A percentile compares a stretch with the other conserved stretches of the same genome.
Evolutionary conservation across 37 sponge, comb jelly and placozoan genomes (phyloP).

Genomic region (Geodia barretti): DNA sequence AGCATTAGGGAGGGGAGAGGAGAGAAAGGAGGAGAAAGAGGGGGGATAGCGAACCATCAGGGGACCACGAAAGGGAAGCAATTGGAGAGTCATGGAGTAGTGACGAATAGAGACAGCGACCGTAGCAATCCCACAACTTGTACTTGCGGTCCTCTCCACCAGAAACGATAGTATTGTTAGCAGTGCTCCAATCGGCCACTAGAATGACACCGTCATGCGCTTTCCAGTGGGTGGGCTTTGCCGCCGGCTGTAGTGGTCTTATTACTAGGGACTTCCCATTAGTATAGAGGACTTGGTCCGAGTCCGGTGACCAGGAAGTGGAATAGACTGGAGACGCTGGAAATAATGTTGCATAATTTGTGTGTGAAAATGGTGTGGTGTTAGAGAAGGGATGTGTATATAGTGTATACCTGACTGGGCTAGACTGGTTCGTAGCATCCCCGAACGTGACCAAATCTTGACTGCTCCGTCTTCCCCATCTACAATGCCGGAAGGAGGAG

Average conservation of each 20-base stretch:
- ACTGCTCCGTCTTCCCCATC: constrained; percentile 97
- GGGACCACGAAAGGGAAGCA: constrained; percentile 84
- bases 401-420: constrained; percentile 70
- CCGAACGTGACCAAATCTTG: constrained; percentile 92
- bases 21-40: neutral
- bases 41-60: constrained; percentile 66
- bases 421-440: constrained; percentile 90
- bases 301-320: constrained; percentile 93
- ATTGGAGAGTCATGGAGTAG: constrained; percentile 91
- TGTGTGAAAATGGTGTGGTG: constrained; percentile 1
- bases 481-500: too few relatives aligned
- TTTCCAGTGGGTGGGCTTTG: constrained; percentile 90
- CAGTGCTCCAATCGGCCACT: constrained; percentile 85
- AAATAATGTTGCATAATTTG: neutral
- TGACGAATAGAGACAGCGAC: constrained; percentile 73
- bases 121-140: constrained; percentile 97
- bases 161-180: constrained; percentile 85
- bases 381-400: neutral
- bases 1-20: neutral
- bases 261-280: constrained; percentile 82
- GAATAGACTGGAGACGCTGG: constrained; percentile 88
- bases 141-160: constrained; percentile 97
- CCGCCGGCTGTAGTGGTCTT: constrained; percentile 86
- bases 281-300: constrained; percentile 80
- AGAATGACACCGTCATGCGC: constrained; percentile 94